phyloP scores from a whole-genome alignment of 2,797 vertebrate genomes.

The Sebastes oblongus region DNA sequence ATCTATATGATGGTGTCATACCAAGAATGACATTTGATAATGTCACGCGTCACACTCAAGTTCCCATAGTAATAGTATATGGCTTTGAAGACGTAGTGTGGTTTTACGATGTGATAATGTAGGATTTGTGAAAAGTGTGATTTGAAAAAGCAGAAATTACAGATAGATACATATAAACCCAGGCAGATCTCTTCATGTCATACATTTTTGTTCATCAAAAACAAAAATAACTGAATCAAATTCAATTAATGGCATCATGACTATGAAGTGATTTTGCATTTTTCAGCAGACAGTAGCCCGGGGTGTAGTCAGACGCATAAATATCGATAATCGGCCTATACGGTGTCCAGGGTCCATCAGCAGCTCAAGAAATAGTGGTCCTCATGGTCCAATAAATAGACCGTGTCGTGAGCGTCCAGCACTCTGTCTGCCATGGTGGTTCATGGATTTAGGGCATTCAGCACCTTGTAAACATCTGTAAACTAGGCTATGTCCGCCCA shows the following conservation, averaged over 20 bases:
- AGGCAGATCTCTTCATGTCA: neutral
- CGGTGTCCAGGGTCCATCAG: neutral
- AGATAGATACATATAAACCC: neutral
- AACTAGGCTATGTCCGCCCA: neutral
- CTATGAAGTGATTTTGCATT: neutral
- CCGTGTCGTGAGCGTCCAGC: slow-evolving; percentile 2
- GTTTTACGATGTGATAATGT: neutral
- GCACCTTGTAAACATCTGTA: slow-evolving; percentile 17
- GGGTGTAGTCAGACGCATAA: neutral
- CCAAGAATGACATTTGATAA: slow-evolving; percentile 14
- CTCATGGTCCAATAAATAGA: slow-evolving; percentile 30
- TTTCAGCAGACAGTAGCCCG: neutral
- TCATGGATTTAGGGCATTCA: neutral
- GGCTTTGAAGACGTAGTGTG: neutral
- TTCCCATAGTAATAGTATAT: neutral
- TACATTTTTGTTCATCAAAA: neutral
- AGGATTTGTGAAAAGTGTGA: neutral
- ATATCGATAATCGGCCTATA: slow-evolving; percentile 16
- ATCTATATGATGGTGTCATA: neutral
- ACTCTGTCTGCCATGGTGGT: neutral
- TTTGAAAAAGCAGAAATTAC: neutral
- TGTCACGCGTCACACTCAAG: neutral
- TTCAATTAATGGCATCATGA: neutral
- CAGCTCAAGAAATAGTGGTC: slow-evolving; percentile 25
- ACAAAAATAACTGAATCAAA: neutral